Base-by-base conservation (phyloP, 2,797 vertebrate genomes). In the Sardinella longiceps region DNA sequence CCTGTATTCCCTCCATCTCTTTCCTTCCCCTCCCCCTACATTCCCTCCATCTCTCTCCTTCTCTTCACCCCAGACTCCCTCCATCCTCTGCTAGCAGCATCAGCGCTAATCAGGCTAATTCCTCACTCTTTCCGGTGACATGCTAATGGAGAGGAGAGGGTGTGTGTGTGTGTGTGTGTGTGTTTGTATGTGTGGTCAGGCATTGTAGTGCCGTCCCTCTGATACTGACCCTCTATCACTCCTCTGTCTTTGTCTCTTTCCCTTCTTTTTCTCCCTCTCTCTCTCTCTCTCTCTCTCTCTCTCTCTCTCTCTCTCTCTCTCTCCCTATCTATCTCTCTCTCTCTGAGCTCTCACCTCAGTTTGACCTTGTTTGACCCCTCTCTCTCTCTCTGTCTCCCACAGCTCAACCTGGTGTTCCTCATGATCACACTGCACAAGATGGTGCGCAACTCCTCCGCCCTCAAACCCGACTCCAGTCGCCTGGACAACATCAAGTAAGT, bases 371-470 rank as follows among this genome's bases (percentile, higher is more conserved):
- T 14, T 30, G 37, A 85, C 80, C 84, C 0, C 82, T 85, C 83
- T 82, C 7, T 10, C 46, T n/a, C n/a, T n/a, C n/a, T n/a, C 50
- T 85, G 30, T 63, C 12, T 30, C 89, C 85, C 87, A n/a, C 85
- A 98, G 97, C 95, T 98, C 89, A 98, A 96, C 92, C 95, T 98
- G 82, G 96, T 97, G 88, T 97, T 98, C 91, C 97, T 98, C 84
- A 96, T 97, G 95, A 96, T 98, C 91, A 98, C 97, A 0, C 95
- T 98, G 82, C 97, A 98, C 93, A 98, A 98, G 94, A 98, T 98
- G 97, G 91, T 97, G 56, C 96, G 97, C 82, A 98, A 96, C 90
- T 97, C 97, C 0, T 97, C 95, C 0, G 97, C 97, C 23, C 96
- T 98, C 84, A 98, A 98, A 87, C 97, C 97, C 0, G 97, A 98